Evolutionary conservation across 2,888 invertebrate genomes (phyloP).

Genomic region (Embidobia sp.): DNA sequence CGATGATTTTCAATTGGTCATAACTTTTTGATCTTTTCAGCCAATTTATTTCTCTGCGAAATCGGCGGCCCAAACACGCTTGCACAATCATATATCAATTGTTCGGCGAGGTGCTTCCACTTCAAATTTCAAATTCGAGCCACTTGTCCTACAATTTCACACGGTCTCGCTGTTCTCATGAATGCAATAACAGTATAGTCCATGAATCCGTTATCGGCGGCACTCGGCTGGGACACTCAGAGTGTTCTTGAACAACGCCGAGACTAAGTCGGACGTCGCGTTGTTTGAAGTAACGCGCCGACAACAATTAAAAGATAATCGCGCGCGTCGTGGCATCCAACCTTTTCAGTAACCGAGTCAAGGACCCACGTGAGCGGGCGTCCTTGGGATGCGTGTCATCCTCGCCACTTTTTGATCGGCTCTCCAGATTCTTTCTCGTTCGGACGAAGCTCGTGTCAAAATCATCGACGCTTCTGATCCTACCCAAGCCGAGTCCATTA

Average conservation of each 20-base stretch:
- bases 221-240: slow-evolving; percentile 62
- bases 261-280: slow-evolving; percentile 47
- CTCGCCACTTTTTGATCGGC: slow-evolving; percentile 54
- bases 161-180: slow-evolving; percentile 33
- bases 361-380: slow-evolving; percentile 62
- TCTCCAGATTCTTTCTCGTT: slow-evolving; percentile 48
- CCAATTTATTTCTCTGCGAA: too few relatives aligned
- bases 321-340: slow-evolving; percentile 58
- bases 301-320: slow-evolving; percentile 58
- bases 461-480: too few relatives aligned
- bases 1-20: too few relatives aligned
- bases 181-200: slow-evolving; percentile 77
- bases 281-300: slow-evolving; percentile 27
- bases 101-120: too few relatives aligned
- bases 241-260: slow-evolving; percentile 60
- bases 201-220: slow-evolving; percentile 78
- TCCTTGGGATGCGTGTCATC: slow-evolving; percentile 64
- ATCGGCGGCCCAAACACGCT: too few relatives aligned
- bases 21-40: too few relatives aligned
- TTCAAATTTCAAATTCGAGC: slow-evolving; percentile 14
- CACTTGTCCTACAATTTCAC: slow-evolving; percentile 24
- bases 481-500: too few relatives aligned
- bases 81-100: too few relatives aligned
- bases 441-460: too few relatives aligned
- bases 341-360: slow-evolving; percentile 66